phyloP scores from a whole-genome alignment of 1,140 invertebrate species.

The Hyles vespertilio region DNA sequence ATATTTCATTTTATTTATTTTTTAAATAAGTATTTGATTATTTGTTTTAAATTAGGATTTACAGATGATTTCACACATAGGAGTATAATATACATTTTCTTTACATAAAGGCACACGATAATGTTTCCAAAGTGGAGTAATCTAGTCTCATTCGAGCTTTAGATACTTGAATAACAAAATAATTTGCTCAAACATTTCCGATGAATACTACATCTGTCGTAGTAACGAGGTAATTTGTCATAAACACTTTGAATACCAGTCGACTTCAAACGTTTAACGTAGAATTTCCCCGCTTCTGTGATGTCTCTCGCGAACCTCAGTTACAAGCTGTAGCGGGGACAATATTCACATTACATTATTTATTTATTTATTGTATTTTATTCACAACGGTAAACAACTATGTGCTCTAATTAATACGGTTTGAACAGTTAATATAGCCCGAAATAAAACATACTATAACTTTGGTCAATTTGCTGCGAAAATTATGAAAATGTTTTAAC shows the following conservation, averaged over 20 bases:
- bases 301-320: slow-evolving; percentile 12
- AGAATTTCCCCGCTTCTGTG: slow-evolving; percentile 17
- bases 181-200: slow-evolving; percentile 6
- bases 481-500: too few relatives aligned
- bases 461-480: too few relatives aligned
- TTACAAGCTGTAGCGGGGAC: slow-evolving; percentile 21
- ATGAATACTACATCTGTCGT: slow-evolving; percentile 15
- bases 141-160: too few relatives aligned
- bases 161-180: too few relatives aligned
- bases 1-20: too few relatives aligned
- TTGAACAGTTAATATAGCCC: too few relatives aligned
- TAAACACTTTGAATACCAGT: slow-evolving; percentile 17
- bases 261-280: slow-evolving; percentile 12
- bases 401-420: too few relatives aligned
- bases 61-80: too few relatives aligned
- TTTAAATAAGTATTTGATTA: too few relatives aligned
- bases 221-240: slow-evolving; percentile 14
- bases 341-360: slow-evolving; percentile 4
- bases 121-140: slow-evolving; percentile 3
- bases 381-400: too few relatives aligned
- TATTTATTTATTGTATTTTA: not conserved
- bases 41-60: too few relatives aligned
- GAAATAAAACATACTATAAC: too few relatives aligned
- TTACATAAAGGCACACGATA: slow-evolving; percentile 7
- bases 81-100: not conserved